Percentiles rank a stretch among this genome's conserved stretches.
Evolutionary conservation across 2,797 vertebrate genomes (phyloP).

Genomic region (Ciconia nigra): DNA sequence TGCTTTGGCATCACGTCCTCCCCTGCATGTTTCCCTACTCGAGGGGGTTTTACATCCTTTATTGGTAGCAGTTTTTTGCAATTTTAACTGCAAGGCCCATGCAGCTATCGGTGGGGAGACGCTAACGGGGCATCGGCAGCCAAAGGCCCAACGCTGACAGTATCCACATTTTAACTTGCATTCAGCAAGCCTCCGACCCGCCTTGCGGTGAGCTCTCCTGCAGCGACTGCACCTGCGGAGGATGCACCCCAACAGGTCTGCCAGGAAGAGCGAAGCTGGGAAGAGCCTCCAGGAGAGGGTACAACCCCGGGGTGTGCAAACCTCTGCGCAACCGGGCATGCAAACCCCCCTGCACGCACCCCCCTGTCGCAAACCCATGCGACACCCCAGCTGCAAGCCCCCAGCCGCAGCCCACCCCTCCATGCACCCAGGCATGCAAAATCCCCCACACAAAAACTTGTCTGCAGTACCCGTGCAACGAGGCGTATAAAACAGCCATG

Average conservation of each 20-base stretch:
- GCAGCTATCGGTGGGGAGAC: accelerated
- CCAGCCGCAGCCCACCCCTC: neutral
- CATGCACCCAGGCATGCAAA: neutral
- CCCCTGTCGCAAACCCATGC: too few relatives aligned
- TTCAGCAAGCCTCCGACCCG: neutral
- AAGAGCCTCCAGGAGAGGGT: neutral
- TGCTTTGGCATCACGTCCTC: accelerated
- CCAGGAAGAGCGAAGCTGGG: neutral
- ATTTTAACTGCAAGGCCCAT: neutral
- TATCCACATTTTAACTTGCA: accelerated
- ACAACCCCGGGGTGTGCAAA: too few relatives aligned
- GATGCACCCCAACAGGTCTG: neutral
- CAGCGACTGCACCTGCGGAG: accelerated
- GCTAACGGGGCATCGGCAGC: accelerated
- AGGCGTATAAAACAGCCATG: neutral
- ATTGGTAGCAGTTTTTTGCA: neutral
- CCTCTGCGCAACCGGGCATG: accelerated
- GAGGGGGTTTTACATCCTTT: neutral
- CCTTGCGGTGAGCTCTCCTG: neutral
- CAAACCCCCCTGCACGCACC: neutral
- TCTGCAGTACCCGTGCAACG: accelerated
- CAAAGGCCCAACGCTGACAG: neutral
- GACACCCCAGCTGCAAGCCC: neutral
- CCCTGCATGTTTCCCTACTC: accelerated
- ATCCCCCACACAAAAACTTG: neutral